A percentile compares a stretch with the other conserved stretches of the same genome.
Evolutionary conservation across 2,113 vertebrate genomes (phyloP).

Genomic region (Macaca fascicularis): T2T-MFA8v1.1 NC_088377.1:82454001-82454500

Average conservation of each 20-base stretch:
- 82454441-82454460: background rate
- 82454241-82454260: background rate
- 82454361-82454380: background rate
- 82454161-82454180: no score
- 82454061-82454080: background rate
- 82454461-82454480: background rate
- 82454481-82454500: background rate
- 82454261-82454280: background rate
- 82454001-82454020: background rate
- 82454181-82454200: background rate
- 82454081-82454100: fast-evolving
- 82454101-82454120: background rate
- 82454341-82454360: background rate
- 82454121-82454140: fast-evolving
- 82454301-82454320: no score
- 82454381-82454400: background rate
- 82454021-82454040: background rate
- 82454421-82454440: background rate
- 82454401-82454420: background rate
- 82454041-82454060: background rate
- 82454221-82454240: no score
- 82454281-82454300: background rate
- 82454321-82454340: background rate
- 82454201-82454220: no score
- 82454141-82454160: background rate